Evolutionary conservation across 2,113 vertebrate genomes (phyloP), one percentile per base, ranked within the genome.

Genomic region (Canis aureus): DNA sequence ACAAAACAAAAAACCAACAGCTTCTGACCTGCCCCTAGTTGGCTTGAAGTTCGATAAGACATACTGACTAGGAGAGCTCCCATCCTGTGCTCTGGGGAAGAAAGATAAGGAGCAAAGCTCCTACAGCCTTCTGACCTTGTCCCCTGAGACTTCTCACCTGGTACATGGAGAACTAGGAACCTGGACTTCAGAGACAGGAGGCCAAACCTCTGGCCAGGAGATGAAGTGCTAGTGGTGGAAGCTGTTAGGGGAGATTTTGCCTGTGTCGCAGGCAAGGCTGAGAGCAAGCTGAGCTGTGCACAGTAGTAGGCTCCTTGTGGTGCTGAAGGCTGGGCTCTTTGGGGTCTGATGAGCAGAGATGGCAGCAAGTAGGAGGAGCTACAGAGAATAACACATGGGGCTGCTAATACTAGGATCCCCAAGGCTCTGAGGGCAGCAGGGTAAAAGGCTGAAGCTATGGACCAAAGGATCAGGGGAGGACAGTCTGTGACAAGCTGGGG

Each of bases 261-360:
- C 2, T 25, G 20, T 13, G 11, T 19, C 57, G 38, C 66, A 1
- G 19, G 1, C 0, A 5, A 76, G 29, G 15, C 19, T 43, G 22
- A 59, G 59, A 51, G 59, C 60, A 55, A 92, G 12, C n/a, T 49
- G 64, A 29, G 57, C 6, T 2, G 25, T 5, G 13, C 43, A 4
- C 16, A 4, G 35, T 8, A 22, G 23, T 38, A n/a, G 76, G 35
- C 27, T 49, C 66, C 49, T 49, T 0, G 5, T 74, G 22, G 23
- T 29, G 3, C 55, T 9, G 11, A 55, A 49, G 22, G 8, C 53
- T 27, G 66, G 13, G 32, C 69, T 29, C 4, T 82, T 53, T 20
- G 2, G 11, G 29, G 19, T 20, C 51, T 71, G 76, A 8, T 27
- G 35, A 78, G 60, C 66, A 69, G 85, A 53, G 49, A 57, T 27